Evolutionary conservation across 2,888 invertebrate genomes (phyloP).

Genomic region (Drosophila meridiana): DNA sequence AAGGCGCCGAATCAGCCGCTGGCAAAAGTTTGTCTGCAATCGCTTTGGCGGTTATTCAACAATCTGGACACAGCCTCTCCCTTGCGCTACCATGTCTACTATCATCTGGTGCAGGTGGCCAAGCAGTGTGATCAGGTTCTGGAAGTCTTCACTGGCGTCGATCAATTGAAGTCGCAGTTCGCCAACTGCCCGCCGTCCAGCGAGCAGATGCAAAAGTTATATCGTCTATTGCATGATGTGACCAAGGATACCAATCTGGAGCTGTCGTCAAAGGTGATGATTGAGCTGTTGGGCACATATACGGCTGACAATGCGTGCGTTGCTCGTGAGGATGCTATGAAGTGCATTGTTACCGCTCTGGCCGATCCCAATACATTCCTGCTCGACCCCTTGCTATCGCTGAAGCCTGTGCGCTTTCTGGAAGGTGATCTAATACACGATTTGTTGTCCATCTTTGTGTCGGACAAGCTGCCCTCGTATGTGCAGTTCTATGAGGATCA

Average conservation of each 20-base stretch:
- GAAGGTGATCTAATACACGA: conserved; percentile 98
- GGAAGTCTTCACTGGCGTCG: conserved; percentile 93
- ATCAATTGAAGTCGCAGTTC: conserved; percentile 93
- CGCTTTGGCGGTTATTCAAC: conserved; percentile 96
- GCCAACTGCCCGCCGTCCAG: conserved; percentile 92
- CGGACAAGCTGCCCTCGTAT: conserved; percentile 96
- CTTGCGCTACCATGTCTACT: conserved; percentile 96
- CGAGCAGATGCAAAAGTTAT: conserved; percentile 96
- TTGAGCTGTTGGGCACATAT: conserved; percentile 97
- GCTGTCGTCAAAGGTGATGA: conserved; percentile 97
- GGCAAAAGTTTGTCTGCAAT: conserved; percentile 92
- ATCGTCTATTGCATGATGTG: conserved; percentile 95
- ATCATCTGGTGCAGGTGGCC: conserved; percentile 95
- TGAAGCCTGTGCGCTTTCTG: conserved; percentile 97
- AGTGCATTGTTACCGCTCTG: conserved; percentile 97
- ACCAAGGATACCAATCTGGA: conserved; percentile 94
- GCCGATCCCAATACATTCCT: conserved; percentile 98
- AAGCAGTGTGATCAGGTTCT: conserved; percentile 94
- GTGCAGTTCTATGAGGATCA: conserved; percentile 96
- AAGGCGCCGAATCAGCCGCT: conserved; percentile 93
- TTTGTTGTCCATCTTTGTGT: conserved; percentile 96
- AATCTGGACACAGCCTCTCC: conserved; percentile 94
- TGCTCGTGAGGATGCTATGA: conserved; percentile 98
- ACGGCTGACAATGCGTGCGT: conserved; percentile 98
- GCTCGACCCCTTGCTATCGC: conserved; percentile 95